Base-by-base conservation (phyloP, 2,888 invertebrate species). In the Apotomis turbidana region DNA sequence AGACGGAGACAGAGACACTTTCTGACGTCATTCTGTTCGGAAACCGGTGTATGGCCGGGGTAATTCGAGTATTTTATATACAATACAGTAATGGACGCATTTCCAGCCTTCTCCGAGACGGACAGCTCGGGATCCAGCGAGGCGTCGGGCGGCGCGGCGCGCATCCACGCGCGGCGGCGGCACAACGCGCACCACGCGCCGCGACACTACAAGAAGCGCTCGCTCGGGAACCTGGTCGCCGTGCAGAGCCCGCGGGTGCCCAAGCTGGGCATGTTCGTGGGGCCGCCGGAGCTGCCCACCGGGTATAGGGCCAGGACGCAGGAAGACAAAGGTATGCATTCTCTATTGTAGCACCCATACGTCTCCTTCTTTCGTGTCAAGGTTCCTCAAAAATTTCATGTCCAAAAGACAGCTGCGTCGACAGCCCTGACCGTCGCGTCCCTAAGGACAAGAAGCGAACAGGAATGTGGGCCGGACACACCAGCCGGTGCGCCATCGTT, bases 71-170 rank as follows among this genome's bases (percentile, higher is more conserved):
- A 15, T 15, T 15, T 15, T 1, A 15, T 15, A 15, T 15, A 15
- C 15, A 15, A 15, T 15, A 15, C 15, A 15, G 15, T 15, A 15
- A 15, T 15, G 15, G 15, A 6, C 41, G 41, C 69, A 12, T 69
- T 46, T 70, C 67, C 87, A 96, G 96, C 96, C 71, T 97, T 97
- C 88, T 97, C 97, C 72, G 98, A 98, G 88, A 97, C 98, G 5
- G 98, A 98, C 88, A 97, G 97, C 79, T 98, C 98, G 77, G 97
- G 96, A 85, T 97, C 97, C 79, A 97, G 97, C 75, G 89, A 95
- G 78, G 96, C 96, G 80, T 90, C 91, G 0, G 91, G 89, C 64
- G 85, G 87, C 8, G 86, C 10, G 74, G 83, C 80, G 73, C 64
- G 81, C 54, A 10, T 80, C 15, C 87, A 84, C 79, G 80, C 87